Base-by-base conservation (phyloP, 23 tunicate species). In the Trididemnum miniatum region DNA sequence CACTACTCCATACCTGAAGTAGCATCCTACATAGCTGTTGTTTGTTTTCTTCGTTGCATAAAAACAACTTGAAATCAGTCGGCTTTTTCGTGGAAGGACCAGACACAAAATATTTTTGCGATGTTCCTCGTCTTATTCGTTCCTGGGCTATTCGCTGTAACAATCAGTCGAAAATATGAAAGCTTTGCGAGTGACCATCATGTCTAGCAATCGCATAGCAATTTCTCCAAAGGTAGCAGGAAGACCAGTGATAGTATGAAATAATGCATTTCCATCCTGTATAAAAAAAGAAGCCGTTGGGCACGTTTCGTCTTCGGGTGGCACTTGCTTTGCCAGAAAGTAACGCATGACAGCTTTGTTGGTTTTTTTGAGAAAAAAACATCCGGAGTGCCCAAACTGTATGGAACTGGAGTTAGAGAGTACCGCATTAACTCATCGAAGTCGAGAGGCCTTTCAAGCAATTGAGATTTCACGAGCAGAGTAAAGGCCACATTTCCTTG, bases 261-360 rank as follows among this genome's bases (percentile, higher is more conserved):
- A 62, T n/a, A 62, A 12, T 62, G 67, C 67, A 24, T 24, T 62
- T 20, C 26, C 67, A n/a, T 62, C 67, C n/a, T 62, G 67, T 12
- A 62, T 12, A 12, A 20, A 62, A 62, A 44, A n/a, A n/a, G n/a
- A n/a, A n/a, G n/a, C n/a, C n/a, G n/a, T n/a, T n/a, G n/a, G n/a
- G n/a, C n/a, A n/a, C n/a, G n/a, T n/a, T n/a, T n/a, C n/a, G n/a
- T n/a, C n/a, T n/a, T n/a, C n/a, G n/a, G n/a, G n/a, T n/a, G n/a
- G n/a, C 54, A 15, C 54, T 44, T 44, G 15, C 54, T 44, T 44
- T 44, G 54, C 15, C 9, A 44, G 9, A 44, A 7, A 44, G 15
- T 44, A 9, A 44, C 54, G 54, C 54, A 44, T 44, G 12, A 44
- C n/a, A 20, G 67, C 67, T 62, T 62, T 62, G 67, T 62, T n/a